Evolutionary conservation across 1,140 invertebrate species (phyloP).

Genomic region (Tetranychus cinnabarinus): DNA sequence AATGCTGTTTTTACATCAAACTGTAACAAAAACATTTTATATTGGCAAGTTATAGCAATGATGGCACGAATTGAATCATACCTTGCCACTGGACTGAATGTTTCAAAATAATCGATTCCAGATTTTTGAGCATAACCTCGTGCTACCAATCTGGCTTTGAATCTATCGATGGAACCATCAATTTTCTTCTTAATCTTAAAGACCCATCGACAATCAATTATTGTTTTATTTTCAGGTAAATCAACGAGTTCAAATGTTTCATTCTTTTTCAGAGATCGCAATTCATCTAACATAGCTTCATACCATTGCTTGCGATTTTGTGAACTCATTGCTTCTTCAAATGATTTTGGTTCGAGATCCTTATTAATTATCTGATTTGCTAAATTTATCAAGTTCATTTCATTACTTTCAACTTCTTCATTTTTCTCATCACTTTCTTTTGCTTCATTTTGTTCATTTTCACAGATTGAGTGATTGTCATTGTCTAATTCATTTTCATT

Average conservation of each 20-base stretch:
- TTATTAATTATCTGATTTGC: too few relatives aligned
- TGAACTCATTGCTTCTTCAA: neutral
- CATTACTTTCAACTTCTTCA: too few relatives aligned
- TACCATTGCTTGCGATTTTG: neutral
- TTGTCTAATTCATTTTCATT: too few relatives aligned
- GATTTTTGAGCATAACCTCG: neutral
- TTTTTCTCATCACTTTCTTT: too few relatives aligned
- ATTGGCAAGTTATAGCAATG: neutral
- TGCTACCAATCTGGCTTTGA: conserved; percentile 6
- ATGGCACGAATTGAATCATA: neutral
- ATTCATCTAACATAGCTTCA: conserved; percentile 4
- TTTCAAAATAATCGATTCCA: conserved; percentile 6
- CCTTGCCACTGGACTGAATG: conserved; percentile 3
- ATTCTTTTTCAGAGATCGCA: neutral
- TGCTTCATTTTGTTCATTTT: too few relatives aligned
- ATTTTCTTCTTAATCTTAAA: conserved; percentile 4
- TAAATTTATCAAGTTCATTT: too few relatives aligned
- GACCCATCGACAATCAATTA: conserved; percentile 6
- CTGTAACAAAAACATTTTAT: neutral
- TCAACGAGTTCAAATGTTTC: neutral
- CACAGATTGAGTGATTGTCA: too few relatives aligned
- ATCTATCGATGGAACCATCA: conserved; percentile 4
- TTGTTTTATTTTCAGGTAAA: neutral
- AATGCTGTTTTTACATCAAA: conserved; percentile 9
- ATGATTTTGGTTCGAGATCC: neutral